Percentiles rank a stretch among this genome's conserved stretches.
Conservation (phyloP, 1,140 invertebrate species). For the Macrostomum lignano region DNA sequence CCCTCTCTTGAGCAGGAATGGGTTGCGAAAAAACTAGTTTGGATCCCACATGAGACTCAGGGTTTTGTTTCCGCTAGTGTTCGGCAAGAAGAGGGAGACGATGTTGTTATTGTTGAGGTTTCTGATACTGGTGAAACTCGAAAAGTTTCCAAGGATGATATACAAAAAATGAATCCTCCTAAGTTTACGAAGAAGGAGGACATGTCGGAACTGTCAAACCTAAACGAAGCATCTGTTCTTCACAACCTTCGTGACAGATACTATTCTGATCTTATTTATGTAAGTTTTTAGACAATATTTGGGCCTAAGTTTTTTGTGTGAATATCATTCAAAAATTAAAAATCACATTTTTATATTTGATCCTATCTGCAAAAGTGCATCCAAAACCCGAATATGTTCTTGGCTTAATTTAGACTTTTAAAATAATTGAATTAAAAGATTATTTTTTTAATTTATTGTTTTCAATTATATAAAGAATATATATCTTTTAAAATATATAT, state of each 20-base stretch:
- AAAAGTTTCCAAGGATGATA: constrained; percentile 61
- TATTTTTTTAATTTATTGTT: too few relatives aligned
- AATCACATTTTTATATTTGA: too few relatives aligned
- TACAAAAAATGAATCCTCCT: constrained; percentile 99
- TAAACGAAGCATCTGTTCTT: constrained; percentile 92
- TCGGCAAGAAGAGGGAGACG: constrained; percentile 68
- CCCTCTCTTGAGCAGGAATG: too few relatives aligned
- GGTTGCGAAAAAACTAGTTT: constrained; percentile 84
- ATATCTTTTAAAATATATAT: too few relatives aligned
- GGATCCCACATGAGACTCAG: constrained; percentile 82
- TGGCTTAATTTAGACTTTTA: too few relatives aligned
- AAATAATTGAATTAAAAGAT: too few relatives aligned
- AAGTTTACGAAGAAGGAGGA: constrained; percentile 99
- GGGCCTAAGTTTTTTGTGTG: too few relatives aligned
- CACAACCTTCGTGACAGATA: constrained; percentile 98
- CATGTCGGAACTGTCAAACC: constrained; percentile 93
- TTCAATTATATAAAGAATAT: too few relatives aligned
- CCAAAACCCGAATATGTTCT: too few relatives aligned
- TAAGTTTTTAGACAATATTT: too few relatives aligned
- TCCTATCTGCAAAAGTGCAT: too few relatives aligned
- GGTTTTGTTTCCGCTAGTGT: constrained; percentile 83
- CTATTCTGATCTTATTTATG: constrained; percentile 92
- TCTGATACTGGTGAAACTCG: constrained; percentile 60
- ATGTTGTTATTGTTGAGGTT: constrained; percentile 82
- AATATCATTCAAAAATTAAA: too few relatives aligned